Percentiles rank a stretch among this genome's conserved stretches.
These are phyloP conservation scores for Drosophila prolongata DNA, from an alignment of 2,888 invertebrate genomes.

Conservation along the genomic window DNA sequence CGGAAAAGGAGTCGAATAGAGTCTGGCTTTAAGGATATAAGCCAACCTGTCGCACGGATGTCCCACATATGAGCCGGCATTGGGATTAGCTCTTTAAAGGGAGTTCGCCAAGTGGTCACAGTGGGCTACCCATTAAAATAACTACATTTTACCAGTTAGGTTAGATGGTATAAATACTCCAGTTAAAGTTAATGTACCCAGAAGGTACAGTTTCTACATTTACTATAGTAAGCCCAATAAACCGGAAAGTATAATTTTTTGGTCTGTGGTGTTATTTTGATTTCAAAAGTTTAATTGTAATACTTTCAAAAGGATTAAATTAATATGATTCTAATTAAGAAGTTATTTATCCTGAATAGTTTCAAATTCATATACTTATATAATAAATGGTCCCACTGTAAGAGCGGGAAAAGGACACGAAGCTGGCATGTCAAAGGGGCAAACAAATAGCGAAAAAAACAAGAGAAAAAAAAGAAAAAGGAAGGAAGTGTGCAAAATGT, in stretches of 20 bases:
- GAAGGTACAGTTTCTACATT: too few species aligned
- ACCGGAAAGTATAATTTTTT: too few species aligned
- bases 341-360: too few species aligned
- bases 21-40: constrained; percentile 40
- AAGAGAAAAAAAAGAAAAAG: constrained; percentile 14
- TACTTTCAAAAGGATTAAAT: too few species aligned
- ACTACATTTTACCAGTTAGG: too few species aligned
- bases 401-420: constrained; percentile 14
- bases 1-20: background rate
- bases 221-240: too few species aligned
- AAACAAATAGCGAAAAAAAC: constrained; percentile 46
- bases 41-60: constrained; percentile 45
- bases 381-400: constrained; percentile 38
- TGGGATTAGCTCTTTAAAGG: constrained; percentile 36
- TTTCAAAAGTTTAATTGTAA: too few species aligned
- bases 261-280: too few species aligned
- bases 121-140: background rate
- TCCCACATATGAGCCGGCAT: constrained; percentile 28
- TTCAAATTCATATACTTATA: background rate
- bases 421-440: constrained; percentile 69
- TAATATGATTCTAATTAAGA: too few species aligned
- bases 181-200: too few species aligned
- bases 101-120: constrained; percentile 18
- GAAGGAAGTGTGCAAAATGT: constrained; percentile 6
- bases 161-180: too few species aligned